Evolutionary conservation across 2,888 invertebrate genomes (phyloP), one percentile per base, ranked within the genome.

Genomic region (Pedicia rivosa): DNA sequence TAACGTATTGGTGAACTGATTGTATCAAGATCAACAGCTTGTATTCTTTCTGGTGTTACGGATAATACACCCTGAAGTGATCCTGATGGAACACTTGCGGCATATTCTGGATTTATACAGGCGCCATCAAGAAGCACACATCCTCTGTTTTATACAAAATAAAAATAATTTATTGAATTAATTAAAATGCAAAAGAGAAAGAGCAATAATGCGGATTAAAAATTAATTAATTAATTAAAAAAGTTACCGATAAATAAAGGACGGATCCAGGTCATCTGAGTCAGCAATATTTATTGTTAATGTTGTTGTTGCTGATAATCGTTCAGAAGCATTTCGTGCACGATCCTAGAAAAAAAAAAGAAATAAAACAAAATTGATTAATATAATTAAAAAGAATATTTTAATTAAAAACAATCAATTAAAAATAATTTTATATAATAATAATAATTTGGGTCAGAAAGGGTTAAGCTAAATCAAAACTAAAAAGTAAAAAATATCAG

Each of bases 201-300:
- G n/a, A n/a, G n/a, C n/a, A n/a, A 12, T 20, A 13, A 32, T 8
- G 22, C 22, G 20, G 12, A 9, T 22, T 15, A 30, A 28, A 17
- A 30, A 30, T 12, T 15, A 20, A 26, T 33, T 5, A 32, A 13
- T 32, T 32, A 32, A 32, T 32, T 32, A 17, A 17, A 30, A 17
- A 6, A 27, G 9, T 27, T 29, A 40, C 40, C 82, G 77, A 62
- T 88, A 88, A 42, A 86, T 81, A 53, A 90, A 91, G 2, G 86
- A 84, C 0, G 90, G 90, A 53, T 86, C 87, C 53, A 86, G 80
- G 53, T 91, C 91, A 52, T 91, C 90, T 32, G 84, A 88, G 50
- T 91, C 91, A 48, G 76, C 70, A 9, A 92, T 74, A 49, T 81
- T 79, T 3, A 92, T 78, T 0, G 80, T 83, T 41, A 92, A 60